Evolutionary conservation across 2,113 vertebrate genomes (phyloP), one percentile per base, ranked within the genome.

Genomic region (Tretioscincus oriximinensis): DNA sequence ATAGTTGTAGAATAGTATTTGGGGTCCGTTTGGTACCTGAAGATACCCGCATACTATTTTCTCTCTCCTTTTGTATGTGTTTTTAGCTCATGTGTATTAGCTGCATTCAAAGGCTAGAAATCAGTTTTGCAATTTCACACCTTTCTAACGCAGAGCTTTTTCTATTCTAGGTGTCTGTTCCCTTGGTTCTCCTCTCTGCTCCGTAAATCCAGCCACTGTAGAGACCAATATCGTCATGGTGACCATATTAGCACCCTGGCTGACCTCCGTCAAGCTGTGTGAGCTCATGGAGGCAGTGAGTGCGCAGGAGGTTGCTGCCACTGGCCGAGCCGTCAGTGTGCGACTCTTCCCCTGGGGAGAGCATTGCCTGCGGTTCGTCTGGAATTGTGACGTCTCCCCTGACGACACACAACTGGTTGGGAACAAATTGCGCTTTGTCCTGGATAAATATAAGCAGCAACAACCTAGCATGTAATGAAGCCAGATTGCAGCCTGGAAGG

Each of bases 161-260:
- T 41, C 61, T 72, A 16, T 45, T 11, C 0, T 81, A 95, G 94
- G 90, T 9, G 29, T 94, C 78, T 85, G 88, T 1, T 76, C 87
- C 28, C 90, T 93, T 81, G 84, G 90, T 2, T 93, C 92, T 0
- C 84, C 94, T 1, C 3, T 97, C 18, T 97, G 94, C 47, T 82
- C 92, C 0, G 71, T 96, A 16, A 90, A 88, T 82, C 88, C 94
- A 26, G 58, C 84, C 0, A 35, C 88, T 0, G 94, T 97, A 90
- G 96, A 97, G 88, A 97, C 96, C 9, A 97, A 97, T 92, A 95
- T 97, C 0, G 83, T 96, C 85, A 90, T 95, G 77, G 93, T 97
- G 77, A 1, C 6, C 5, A 1, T 93, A 1, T 65, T 12, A 5
- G 91, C 85, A 31, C 51, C 70, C 1, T 79, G 86, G 49, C 81